Conservation (phyloP, 2,113 vertebrate genomes). For the Heterotis niloticus region DNA sequence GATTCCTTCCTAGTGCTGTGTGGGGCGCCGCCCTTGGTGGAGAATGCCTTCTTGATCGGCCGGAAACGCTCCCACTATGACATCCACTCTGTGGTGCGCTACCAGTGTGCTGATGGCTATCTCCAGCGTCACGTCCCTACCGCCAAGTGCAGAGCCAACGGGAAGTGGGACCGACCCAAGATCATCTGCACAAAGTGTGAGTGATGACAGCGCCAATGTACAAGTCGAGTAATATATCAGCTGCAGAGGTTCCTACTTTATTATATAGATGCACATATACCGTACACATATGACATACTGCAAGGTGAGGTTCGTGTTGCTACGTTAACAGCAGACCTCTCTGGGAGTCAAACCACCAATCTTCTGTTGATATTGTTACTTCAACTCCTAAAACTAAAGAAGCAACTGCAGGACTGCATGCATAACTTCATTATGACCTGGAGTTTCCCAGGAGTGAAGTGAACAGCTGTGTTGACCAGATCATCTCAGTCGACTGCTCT, state of each 20-base stretch:
- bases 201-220: slow-evolving; percentile 42
- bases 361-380: too few species aligned
- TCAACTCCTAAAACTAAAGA: too few species aligned
- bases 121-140: slow-evolving; percentile 82
- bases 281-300: background rate
- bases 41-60: slow-evolving; percentile 77
- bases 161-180: slow-evolving; percentile 88
- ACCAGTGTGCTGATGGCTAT: slow-evolving; percentile 85
- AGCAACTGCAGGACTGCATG: too few species aligned
- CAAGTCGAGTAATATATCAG: too few species aligned
- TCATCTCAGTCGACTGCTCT: too few species aligned
- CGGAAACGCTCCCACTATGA: slow-evolving; percentile 80
- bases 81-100: slow-evolving; percentile 83
- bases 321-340: background rate
- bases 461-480: too few species aligned
- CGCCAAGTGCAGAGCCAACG: slow-evolving; percentile 81
- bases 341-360: background rate
- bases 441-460: too few species aligned
- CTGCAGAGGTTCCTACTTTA: background rate
- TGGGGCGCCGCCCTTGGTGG: slow-evolving; percentile 77
- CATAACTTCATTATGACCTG: too few species aligned
- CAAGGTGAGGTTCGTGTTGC: background rate
- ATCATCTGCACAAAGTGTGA: slow-evolving; percentile 91
- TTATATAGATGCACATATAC: too few species aligned
- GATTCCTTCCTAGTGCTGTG: slow-evolving; percentile 73